Base-by-base conservation (phyloP, 2,888 invertebrate species). In the Argyra leucocephala region DNA sequence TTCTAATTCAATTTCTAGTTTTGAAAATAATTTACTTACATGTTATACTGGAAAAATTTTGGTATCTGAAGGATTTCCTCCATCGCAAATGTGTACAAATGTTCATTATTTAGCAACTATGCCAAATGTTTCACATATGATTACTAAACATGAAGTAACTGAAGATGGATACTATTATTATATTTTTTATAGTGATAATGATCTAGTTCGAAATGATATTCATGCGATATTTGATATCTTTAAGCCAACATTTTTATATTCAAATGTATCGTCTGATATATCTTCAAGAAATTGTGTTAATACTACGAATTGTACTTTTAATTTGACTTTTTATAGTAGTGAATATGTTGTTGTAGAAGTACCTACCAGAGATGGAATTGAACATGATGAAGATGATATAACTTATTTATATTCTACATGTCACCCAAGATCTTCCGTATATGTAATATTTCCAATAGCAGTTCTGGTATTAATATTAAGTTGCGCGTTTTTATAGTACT, bases 141-240 rank as follows among this genome's bases (percentile, higher is more conserved):
- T 85, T 68, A 83, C 85, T 1, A 84, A 83, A 66, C 90, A 92
- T 72, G 85, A 89, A 70, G 88, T 92, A 24, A 81, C 83, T 57
- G 82, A 85, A 63, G 88, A 91, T 75, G 92, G 91, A 9, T 92
- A 92, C 79, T 93, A 92, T 76, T 93, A 93, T 79, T 93, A 92
- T 73, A 91, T 93, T 71, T 92, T 93, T 79, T 92, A 91, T 74
- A 91, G 90, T 72, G 91, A 93, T 76, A 91, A 92, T 79, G 91
- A 91, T 76, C 81, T 87, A 71, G 86, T 88, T 12, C 84, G 82
- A 62, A 93, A 92, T 78, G 88, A 90, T 74, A 89, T 93, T 72
- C 89, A 91, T 78, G 90, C 89, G 7, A 84, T 90, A 68, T 91
- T 93, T 76, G 89, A 92, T 80, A 90, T 93, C 74, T 88, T 88